Conservation (phyloP, 2,888 invertebrate species). For the Andrena haemorrhoa region DNA sequence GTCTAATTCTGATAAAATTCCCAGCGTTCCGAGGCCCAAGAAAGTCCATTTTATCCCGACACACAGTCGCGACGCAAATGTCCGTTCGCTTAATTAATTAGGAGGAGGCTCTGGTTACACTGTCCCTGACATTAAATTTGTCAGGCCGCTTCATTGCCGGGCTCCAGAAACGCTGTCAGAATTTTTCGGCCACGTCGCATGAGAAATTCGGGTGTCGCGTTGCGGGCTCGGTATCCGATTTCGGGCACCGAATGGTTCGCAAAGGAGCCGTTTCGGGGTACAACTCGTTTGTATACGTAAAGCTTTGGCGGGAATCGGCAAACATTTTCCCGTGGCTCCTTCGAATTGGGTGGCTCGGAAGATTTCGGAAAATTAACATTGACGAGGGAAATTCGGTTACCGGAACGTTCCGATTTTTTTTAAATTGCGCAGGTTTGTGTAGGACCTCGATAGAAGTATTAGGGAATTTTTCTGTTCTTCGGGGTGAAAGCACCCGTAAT, state of each 20-base stretch:
- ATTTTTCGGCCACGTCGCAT: conserved; percentile 23
- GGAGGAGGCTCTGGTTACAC: conserved; percentile 29
- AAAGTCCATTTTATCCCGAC: conserved; percentile 45
- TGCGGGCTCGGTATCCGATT: conserved; percentile 7
- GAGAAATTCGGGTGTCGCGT: conserved; percentile 24
- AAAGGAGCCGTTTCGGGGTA: neutral
- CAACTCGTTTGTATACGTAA: too few relatives aligned
- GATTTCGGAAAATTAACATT: too few relatives aligned
- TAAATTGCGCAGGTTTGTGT: too few relatives aligned
- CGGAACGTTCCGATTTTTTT: too few relatives aligned
- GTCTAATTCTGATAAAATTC: conserved; percentile 29
- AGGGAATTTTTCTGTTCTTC: too few relatives aligned
- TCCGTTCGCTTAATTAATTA: conserved; percentile 62
- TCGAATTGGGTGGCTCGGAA: too few relatives aligned
- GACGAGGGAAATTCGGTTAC: too few relatives aligned
- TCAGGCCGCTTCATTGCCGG: neutral
- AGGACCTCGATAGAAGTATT: too few relatives aligned
- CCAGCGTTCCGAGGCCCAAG: conserved; percentile 5
- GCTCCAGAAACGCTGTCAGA: neutral
- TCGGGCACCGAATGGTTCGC: conserved; percentile 6
- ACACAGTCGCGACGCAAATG: conserved; percentile 45
- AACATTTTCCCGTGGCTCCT: too few relatives aligned
- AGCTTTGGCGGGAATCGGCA: too few relatives aligned
- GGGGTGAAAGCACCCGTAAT: too few relatives aligned
- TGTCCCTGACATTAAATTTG: conserved; percentile 53